phyloP scores from a whole-genome alignment of 2,797 vertebrate genomes.

The Gila robusta region DNA sequence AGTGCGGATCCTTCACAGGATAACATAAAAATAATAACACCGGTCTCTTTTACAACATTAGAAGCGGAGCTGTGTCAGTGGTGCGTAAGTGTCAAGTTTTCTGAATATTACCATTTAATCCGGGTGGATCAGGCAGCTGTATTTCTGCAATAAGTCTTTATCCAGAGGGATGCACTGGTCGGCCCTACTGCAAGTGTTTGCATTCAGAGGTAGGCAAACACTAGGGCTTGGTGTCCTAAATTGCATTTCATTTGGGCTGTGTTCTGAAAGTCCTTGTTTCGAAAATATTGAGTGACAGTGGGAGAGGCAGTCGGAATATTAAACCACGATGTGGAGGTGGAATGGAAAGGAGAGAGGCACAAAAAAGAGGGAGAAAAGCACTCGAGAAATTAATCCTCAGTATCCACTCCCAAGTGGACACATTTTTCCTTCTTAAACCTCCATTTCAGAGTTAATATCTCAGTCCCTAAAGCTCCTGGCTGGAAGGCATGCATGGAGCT shows the following conservation, averaged over 20 bases:
- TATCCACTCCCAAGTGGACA: conserved; percentile 79
- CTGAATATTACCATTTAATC: conserved; percentile 53
- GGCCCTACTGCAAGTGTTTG: conserved; percentile 39
- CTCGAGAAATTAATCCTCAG: conserved; percentile 81
- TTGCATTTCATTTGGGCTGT: conserved; percentile 43
- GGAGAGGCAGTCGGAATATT: conserved; percentile 47
- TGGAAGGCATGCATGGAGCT: conserved; percentile 75
- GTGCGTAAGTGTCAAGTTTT: conserved; percentile 17
- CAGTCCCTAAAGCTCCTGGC: conserved; percentile 73
- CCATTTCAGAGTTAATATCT: conserved; percentile 82
- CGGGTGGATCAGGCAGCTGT: conserved; percentile 25
- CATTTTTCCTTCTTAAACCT: conserved; percentile 81
- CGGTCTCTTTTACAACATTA: conserved; percentile 19
- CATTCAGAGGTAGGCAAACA: conserved; percentile 31
- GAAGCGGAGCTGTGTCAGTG: conserved; percentile 21
- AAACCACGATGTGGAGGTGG: conserved; percentile 62
- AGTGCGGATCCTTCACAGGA: conserved; percentile 5
- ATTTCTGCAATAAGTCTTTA: conserved; percentile 24
- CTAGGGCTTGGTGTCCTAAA: conserved; percentile 38
- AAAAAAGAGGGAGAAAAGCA: conserved; percentile 71
- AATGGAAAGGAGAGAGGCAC: conserved; percentile 64
- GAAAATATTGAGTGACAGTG: conserved; percentile 78
- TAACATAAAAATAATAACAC: conserved; percentile 45
- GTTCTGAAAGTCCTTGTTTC: conserved; percentile 55
- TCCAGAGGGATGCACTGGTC: conserved; percentile 12